Percentiles rank a stretch among this genome's conserved stretches.
Evolutionary conservation across 2,797 vertebrate genomes (phyloP).

Genomic region (Thaleichthys pacificus): DNA sequence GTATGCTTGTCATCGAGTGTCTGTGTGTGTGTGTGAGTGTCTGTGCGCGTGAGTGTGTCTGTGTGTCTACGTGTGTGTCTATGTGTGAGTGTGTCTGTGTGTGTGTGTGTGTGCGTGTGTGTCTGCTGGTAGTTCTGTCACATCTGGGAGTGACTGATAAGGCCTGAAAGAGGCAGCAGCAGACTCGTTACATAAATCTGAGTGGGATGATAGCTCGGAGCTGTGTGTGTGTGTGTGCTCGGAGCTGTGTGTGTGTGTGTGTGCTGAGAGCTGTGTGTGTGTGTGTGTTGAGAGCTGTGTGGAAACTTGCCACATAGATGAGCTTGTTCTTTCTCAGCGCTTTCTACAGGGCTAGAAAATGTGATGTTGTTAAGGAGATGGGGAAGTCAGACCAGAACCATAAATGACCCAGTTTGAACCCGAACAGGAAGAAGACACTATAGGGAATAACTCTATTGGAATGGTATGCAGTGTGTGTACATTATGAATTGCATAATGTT

Average conservation of each 20-base stretch:
- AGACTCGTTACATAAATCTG: slow-evolving; percentile 52
- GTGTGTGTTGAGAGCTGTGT: background rate
- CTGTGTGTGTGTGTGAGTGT: slow-evolving; percentile 5
- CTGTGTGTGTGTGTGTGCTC: slow-evolving; percentile 4
- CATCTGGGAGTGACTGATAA: slow-evolving; percentile 60
- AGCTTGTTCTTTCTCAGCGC: background rate
- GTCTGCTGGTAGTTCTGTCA: slow-evolving; percentile 19
- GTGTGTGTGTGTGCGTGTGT: background rate
- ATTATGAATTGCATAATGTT: background rate
- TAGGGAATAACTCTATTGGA: background rate
- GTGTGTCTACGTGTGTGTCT: slow-evolving; percentile 3
- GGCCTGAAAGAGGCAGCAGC: slow-evolving; percentile 26
- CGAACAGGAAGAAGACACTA: background rate
- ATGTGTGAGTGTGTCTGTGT: background rate
- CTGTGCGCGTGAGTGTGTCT: background rate
- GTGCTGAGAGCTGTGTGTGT: background rate
- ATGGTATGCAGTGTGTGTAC: background rate
- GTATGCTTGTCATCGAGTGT: background rate
- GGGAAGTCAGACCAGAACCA: too few relatives aligned
- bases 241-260: slow-evolving; percentile 4
- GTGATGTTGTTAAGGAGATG: background rate
- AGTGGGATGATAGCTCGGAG: slow-evolving; percentile 13
- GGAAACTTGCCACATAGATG: slow-evolving; percentile 4
- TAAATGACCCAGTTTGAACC: background rate
- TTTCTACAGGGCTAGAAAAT: slow-evolving; percentile 6